Evolutionary conservation across 2,113 vertebrate genomes (phyloP).

Genomic region (Bufo bufo): DNA sequence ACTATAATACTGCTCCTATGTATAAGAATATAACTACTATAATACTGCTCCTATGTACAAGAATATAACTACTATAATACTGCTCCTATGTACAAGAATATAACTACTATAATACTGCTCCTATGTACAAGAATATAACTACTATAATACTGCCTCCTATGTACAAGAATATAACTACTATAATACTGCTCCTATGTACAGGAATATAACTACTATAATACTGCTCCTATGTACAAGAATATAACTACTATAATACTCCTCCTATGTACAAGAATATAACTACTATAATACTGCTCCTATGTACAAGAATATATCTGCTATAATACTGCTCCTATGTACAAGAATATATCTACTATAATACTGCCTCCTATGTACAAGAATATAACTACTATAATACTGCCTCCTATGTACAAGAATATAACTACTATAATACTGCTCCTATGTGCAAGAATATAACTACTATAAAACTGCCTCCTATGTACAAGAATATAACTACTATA

Average conservation of each 20-base stretch:
- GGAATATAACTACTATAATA: background rate
- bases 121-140: too few species aligned
- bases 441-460: background rate
- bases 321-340: constrained; percentile 4
- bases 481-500: constrained; percentile 4
- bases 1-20: background rate
- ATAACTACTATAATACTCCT: background rate
- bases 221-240: background rate
- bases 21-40: constrained; percentile 1
- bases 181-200: background rate
- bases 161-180: background rate
- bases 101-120: background rate
- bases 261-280: constrained; percentile 4
- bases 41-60: background rate
- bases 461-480: background rate
- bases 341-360: constrained; percentile 10
- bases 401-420: too few species aligned
- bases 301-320: constrained; percentile 1
- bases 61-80: background rate
- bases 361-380: constrained; percentile 1
- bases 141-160: too few species aligned
- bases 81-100: background rate
- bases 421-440: too few species aligned
- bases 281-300: constrained; percentile 7
- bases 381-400: constrained; percentile 9